Evolutionary conservation across 2,888 invertebrate genomes (phyloP).

Genomic region (Ectemnius lituratus): DNA sequence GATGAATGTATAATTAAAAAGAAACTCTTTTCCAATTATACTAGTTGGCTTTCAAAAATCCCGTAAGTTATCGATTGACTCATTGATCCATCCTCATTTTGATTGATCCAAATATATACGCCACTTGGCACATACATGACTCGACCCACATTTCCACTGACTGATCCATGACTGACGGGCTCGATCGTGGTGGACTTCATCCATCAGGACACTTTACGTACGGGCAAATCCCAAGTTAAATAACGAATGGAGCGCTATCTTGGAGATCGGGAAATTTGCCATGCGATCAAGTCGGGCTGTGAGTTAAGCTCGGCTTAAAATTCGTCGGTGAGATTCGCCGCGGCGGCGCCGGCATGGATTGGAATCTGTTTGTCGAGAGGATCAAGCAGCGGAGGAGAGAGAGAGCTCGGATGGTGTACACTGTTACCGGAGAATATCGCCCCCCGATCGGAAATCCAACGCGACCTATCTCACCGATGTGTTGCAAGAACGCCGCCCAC

Average conservation of each 20-base stretch:
- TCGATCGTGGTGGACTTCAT: not conserved
- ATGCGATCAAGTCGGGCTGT: slow-evolving; percentile 20
- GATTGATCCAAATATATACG: no score
- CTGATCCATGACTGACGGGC: no score
- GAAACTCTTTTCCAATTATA: no score
- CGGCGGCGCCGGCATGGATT: slow-evolving; percentile 21
- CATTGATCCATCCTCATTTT: no score
- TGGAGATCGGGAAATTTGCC: slow-evolving; percentile 19
- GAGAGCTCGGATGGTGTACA: slow-evolving; percentile 11
- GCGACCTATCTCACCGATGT: slow-evolving; percentile 25
- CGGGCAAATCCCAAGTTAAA: slow-evolving; percentile 35
- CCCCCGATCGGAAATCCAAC: no score
- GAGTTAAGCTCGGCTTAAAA: slow-evolving; percentile 46
- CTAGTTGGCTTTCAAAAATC: no score
- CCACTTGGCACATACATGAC: no score
- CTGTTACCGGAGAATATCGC: slow-evolving; percentile 4
- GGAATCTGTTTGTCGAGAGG: slow-evolving; percentile 56
- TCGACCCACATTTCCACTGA: no score
- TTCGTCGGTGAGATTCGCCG: slow-evolving; percentile 27
- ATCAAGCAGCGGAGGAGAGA: slow-evolving; percentile 33
- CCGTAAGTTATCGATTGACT: no score
- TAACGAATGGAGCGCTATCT: slow-evolving; percentile 30
- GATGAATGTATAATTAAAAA: no score
- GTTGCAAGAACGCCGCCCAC: slow-evolving; percentile 39
- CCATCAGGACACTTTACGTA: slow-evolving; percentile 10